Conservation (phyloP, 2,797 vertebrate species). For the Coregonus ussuriensis region DNA sequence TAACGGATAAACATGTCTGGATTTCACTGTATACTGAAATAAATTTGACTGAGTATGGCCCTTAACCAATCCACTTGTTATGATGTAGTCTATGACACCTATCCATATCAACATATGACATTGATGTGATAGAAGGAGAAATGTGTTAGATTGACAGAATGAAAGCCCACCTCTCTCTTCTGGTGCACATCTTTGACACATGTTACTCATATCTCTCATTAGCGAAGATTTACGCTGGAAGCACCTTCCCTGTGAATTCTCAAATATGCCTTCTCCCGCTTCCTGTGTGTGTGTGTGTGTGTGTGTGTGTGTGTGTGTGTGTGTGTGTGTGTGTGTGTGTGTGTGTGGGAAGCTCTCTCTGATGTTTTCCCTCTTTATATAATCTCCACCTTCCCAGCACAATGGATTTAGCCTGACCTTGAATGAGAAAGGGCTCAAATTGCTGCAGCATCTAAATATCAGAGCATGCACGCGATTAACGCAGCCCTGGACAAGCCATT, state of each 20-base stretch:
- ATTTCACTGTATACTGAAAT: slow-evolving; percentile 24
- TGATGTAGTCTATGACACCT: slow-evolving; percentile 63
- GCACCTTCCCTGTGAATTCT: slow-evolving; percentile 57
- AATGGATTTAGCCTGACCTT: slow-evolving; percentile 65
- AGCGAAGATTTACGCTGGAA: slow-evolving; percentile 74
- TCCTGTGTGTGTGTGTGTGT: slow-evolving; percentile 14
- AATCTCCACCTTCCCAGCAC: slow-evolving; percentile 63
- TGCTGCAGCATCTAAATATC: slow-evolving; percentile 54
- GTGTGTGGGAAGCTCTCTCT: slow-evolving; percentile 51
- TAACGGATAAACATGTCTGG: neutral
- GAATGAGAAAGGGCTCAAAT: slow-evolving; percentile 56
- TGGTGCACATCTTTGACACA: slow-evolving; percentile 73
- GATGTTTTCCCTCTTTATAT: slow-evolving; percentile 63
- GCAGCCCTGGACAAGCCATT: slow-evolving; percentile 57
- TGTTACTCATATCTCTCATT: slow-evolving; percentile 77
- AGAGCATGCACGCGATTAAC: slow-evolving; percentile 48
- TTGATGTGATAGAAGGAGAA: slow-evolving; percentile 72
- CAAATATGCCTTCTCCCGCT: neutral
- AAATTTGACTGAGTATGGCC: slow-evolving; percentile 39
- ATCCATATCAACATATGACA: slow-evolving; percentile 51
- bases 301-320: slow-evolving; percentile 15
- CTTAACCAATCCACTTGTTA: slow-evolving; percentile 47
- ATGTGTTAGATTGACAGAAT: slow-evolving; percentile 71
- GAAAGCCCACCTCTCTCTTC: slow-evolving; percentile 64
- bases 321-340: slow-evolving; percentile 15